Evolutionary conservation across 2,888 invertebrate genomes (phyloP).

Genomic region (Leptinotarsa peninsularis): DNA sequence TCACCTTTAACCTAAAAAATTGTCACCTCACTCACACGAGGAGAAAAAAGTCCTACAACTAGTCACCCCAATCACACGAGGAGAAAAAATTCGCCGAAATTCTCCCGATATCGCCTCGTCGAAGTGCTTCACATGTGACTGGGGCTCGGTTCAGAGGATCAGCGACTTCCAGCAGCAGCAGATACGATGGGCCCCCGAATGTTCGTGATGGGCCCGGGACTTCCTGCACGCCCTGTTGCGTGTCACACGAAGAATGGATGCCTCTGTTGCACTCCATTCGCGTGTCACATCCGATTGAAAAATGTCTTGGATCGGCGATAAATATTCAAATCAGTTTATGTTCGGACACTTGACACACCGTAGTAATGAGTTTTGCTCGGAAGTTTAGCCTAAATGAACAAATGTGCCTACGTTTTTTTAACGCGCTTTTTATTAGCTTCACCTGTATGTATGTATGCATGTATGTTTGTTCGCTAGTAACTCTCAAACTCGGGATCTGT

Average conservation of each 20-base stretch:
- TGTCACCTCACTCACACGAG: not conserved
- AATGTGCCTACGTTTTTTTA: no score
- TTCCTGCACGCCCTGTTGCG: slow-evolving; percentile 63
- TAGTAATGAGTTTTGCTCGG: not conserved
- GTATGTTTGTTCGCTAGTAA: no score
- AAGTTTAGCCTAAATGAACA: no score
- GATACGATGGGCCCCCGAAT: slow-evolving; percentile 58
- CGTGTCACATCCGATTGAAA: slow-evolving; percentile 52
- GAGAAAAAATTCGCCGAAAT: not conserved
- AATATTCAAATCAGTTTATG: not conserved
- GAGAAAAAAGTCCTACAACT: not conserved
- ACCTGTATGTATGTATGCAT: no score
- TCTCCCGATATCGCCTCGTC: not conserved
- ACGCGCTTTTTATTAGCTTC: no score
- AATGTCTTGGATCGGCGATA: slow-evolving; percentile 9
- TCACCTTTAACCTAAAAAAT: no score
- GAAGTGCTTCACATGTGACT: slow-evolving; percentile 18
- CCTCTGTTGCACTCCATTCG: slow-evolving; percentile 54
- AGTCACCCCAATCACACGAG: not conserved
- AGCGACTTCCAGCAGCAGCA: slow-evolving; percentile 52
- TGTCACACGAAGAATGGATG: slow-evolving; percentile 59
- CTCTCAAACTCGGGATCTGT: no score
- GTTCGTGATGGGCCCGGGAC: slow-evolving; percentile 60
- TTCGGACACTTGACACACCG: not conserved
- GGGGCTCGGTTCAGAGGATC: slow-evolving; percentile 12